phyloP scores from a whole-genome alignment of 2,888 invertebrate genomes.

The Ariolimax columbianus region DNA sequence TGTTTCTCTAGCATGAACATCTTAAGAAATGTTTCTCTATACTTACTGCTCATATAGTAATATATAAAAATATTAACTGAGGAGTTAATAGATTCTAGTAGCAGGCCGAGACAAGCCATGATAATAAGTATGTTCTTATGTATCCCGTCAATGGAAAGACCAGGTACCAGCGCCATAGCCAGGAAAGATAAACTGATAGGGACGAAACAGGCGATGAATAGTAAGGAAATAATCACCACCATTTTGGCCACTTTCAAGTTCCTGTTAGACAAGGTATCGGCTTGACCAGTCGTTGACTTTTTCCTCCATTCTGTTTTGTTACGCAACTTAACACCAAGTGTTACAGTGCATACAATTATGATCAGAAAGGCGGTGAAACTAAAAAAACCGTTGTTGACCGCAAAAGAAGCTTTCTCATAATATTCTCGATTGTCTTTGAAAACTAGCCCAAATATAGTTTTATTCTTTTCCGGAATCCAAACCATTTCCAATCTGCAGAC shows the following conservation, averaged over 20 bases:
- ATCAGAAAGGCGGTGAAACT: too few relatives aligned
- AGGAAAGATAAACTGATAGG: background rate
- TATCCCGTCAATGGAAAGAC: background rate
- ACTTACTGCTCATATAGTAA: conserved; percentile 9
- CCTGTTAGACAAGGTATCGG: background rate
- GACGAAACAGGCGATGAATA: background rate
- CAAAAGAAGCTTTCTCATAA: too few relatives aligned
- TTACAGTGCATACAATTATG: too few relatives aligned
- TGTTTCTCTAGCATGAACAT: too few relatives aligned
- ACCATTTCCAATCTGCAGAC: too few relatives aligned
- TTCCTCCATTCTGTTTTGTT: too few relatives aligned
- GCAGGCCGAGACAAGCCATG: background rate
- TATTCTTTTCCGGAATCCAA: too few relatives aligned
- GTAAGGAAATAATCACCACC: background rate
- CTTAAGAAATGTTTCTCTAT: background rate
- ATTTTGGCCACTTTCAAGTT: background rate
- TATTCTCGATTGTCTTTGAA: too few relatives aligned
- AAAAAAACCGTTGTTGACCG: too few relatives aligned
- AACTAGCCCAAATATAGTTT: too few relatives aligned
- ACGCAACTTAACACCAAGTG: too few relatives aligned
- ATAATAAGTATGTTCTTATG: conserved; percentile 8
- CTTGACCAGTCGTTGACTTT: background rate
- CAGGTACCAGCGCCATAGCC: background rate
- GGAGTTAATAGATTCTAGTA: conserved; percentile 23
- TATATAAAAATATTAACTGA: conserved; percentile 22